Conservation (phyloP, 1,140 invertebrate genomes). For the Drosophila pruinosa region DNA sequence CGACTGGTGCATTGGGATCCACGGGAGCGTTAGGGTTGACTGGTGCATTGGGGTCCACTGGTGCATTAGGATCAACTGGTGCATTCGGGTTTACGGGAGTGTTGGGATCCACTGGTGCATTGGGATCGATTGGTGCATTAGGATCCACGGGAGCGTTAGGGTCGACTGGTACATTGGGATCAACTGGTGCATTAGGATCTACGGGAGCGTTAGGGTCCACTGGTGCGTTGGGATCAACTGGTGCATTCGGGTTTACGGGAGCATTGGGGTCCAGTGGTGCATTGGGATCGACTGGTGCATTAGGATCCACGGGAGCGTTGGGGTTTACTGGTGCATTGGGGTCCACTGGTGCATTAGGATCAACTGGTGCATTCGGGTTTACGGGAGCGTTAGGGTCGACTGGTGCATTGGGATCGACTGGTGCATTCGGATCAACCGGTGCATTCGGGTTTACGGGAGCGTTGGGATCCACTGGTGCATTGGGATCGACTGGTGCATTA, state of each 20-base stretch:
- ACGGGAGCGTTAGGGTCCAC: background rate
- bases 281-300: background rate
- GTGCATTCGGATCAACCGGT: constrained; percentile 14
- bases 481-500: background rate
- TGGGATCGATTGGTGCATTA: constrained; percentile 7
- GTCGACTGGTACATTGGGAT: constrained; percentile 11
- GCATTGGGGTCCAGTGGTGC: constrained; percentile 14
- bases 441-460: background rate
- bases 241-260: constrained; percentile 1
- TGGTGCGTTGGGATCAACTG: constrained; percentile 2
- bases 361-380: background rate
- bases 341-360: constrained; percentile 23
- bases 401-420: constrained; percentile 13
- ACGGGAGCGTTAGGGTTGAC: constrained; percentile 4
- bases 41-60: background rate
- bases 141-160: constrained; percentile 12
- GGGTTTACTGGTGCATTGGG: constrained; percentile 19
- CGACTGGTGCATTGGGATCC: constrained; percentile 22
- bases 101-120: constrained; percentile 10
- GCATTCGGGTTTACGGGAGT: constrained; percentile 12
- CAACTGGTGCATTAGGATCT: constrained; percentile 12
- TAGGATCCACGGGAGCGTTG: background rate
- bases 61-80: constrained; percentile 15
- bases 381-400: constrained; percentile 1
- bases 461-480: background rate